Evolutionary conservation across 2,113 vertebrate species (phyloP).

Genomic region (Pleuronectes platessa): DNA sequence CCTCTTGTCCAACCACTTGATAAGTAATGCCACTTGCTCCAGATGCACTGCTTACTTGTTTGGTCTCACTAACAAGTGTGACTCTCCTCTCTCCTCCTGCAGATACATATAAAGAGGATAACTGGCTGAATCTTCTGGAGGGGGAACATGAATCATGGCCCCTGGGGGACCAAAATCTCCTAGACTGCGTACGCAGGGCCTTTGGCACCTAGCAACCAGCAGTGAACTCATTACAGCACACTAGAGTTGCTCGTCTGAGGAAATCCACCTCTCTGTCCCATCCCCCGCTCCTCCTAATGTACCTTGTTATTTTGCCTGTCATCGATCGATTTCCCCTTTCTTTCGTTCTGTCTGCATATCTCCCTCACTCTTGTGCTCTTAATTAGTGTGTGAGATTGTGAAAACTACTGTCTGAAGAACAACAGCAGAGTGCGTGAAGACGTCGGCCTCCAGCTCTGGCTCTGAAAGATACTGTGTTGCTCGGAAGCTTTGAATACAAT

Average conservation of each 20-base stretch:
- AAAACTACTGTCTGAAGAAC: slow-evolving; percentile 90
- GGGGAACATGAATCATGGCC: slow-evolving; percentile 54
- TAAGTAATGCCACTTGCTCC: neutral
- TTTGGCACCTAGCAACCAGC: slow-evolving; percentile 68
- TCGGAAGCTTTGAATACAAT: slow-evolving; percentile 59
- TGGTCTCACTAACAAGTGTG: slow-evolving; percentile 1
- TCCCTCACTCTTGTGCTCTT: slow-evolving; percentile 86
- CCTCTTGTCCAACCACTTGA: neutral
- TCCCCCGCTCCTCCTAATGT: slow-evolving; percentile 20
- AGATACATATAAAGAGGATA: slow-evolving; percentile 98
- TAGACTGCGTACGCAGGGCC: slow-evolving; percentile 66
- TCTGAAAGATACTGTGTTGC: slow-evolving; percentile 47
- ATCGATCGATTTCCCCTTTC: slow-evolving; percentile 21
- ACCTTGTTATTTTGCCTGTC: slow-evolving; percentile 44
- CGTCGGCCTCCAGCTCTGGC: slow-evolving; percentile 31
- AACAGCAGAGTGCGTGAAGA: slow-evolving; percentile 35
- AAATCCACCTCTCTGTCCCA: slow-evolving; percentile 49
- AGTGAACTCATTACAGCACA: slow-evolving; percentile 68
- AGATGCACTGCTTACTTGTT: neutral
- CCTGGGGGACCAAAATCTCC: slow-evolving; percentile 57
- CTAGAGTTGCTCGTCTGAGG: slow-evolving; percentile 58
- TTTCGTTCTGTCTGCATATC: slow-evolving; percentile 55
- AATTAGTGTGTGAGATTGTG: slow-evolving; percentile 85
- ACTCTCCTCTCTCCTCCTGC: slow-evolving; percentile 75
- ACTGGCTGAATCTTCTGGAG: slow-evolving; percentile 82